Evolutionary conservation across 2,888 invertebrate genomes (phyloP).

Genomic region (Phania funesta): DNA sequence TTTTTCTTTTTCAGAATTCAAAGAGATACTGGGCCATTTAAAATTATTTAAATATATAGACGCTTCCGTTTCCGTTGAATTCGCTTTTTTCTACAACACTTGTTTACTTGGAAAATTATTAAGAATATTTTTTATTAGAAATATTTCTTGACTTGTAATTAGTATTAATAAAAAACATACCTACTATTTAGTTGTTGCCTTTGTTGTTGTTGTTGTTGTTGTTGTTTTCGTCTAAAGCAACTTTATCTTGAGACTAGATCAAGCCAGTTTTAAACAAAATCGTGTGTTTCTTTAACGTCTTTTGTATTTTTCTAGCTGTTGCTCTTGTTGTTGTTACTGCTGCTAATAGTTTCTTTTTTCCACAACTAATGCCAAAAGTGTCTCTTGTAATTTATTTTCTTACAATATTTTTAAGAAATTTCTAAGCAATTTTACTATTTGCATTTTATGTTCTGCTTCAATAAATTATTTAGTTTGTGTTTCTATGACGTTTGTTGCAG

Average conservation of each 20-base stretch:
- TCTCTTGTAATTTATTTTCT: constrained; percentile 18
- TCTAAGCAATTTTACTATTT: constrained; percentile 36
- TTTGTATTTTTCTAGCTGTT: no score
- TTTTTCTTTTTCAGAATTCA: not conserved
- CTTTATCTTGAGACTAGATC: constrained; percentile 45
- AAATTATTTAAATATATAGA: constrained; percentile 26
- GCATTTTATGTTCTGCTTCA: constrained; percentile 44
- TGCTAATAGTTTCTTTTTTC: constrained; percentile 38
- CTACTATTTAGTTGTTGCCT: not conserved
- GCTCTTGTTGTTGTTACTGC: not conserved
- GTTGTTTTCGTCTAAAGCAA: constrained; percentile 29
- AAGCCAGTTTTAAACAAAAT: constrained; percentile 51
- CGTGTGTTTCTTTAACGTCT: constrained; percentile 38
- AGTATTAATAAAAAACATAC: constrained; percentile 9
- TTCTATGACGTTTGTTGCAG: constrained; percentile 29
- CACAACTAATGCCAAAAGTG: constrained; percentile 30
- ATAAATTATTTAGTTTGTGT: constrained; percentile 19
- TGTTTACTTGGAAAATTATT: constrained; percentile 3
- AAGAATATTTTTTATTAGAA: constrained; percentile 14
- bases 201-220: not conserved
- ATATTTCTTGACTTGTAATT: not conserved
- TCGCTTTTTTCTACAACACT: not conserved
- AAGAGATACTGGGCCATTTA: not conserved
- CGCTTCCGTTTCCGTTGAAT: constrained; percentile 56
- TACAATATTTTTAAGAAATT: constrained; percentile 19